Evolutionary conservation across 2,888 invertebrate species (phyloP).

Genomic region (Pocota personata): DNA sequence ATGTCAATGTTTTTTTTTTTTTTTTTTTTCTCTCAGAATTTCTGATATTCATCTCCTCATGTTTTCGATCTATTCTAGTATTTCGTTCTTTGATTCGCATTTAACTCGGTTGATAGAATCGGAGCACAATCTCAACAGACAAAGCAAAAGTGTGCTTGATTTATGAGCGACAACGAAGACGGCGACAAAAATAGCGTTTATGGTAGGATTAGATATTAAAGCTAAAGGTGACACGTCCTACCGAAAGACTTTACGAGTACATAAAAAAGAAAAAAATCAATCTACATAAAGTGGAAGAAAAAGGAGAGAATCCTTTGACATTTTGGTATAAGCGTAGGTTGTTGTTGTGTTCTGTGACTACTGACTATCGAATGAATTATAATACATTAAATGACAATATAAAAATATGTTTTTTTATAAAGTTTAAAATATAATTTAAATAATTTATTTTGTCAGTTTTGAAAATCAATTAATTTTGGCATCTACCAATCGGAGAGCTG

Average conservation of each 20-base stretch:
- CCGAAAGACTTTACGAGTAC: background rate
- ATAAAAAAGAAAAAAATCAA: background rate
- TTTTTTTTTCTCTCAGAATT: background rate
- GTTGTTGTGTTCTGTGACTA: no score
- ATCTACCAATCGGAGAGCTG: no score
- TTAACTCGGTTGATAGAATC: background rate
- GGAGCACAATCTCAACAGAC: background rate
- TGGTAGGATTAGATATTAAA: background rate
- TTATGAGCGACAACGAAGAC: conserved; percentile 4
- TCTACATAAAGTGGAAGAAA: background rate
- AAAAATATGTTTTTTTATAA: no score
- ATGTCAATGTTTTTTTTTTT: background rate
- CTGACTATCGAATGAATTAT: background rate
- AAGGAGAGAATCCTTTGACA: background rate
- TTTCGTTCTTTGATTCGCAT: background rate
- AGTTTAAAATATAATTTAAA: no score
- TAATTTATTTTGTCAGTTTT: no score
- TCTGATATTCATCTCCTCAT: background rate
- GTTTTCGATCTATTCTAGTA: background rate
- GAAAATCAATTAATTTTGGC: no score
- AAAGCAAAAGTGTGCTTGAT: background rate
- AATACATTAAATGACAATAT: background rate
- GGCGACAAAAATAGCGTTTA: background rate
- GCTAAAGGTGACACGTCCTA: conserved; percentile 1
- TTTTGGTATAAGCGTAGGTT: background rate